Base-by-base conservation (phyloP, 2,113 vertebrate species). In the Odontesthes bonariensis region DNA sequence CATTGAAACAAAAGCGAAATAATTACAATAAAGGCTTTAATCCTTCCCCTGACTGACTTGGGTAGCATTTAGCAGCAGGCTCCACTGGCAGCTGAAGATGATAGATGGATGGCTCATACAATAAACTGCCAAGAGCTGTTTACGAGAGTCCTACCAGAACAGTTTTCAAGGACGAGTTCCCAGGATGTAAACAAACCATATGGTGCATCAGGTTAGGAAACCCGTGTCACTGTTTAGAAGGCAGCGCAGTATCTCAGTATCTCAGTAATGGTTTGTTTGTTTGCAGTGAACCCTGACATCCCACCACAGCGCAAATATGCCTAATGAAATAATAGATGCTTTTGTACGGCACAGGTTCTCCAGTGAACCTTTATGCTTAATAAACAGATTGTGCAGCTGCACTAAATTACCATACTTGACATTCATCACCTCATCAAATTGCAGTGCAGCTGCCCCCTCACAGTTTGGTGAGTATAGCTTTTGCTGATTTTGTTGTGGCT, bases 291-390 rank as follows among this genome's bases (percentile, higher is more conserved):
- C 70, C 22, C 20, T 73, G 67, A 74, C 60, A 75, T 59, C 79
- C 55, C 73, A 69, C 60, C 67, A 54, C 2, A 71, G 40, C 69
- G 35, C 5, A 23, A 14, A 68, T 73, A 6, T 46, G 1, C 22
- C 62, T 49, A 69, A 79, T 80, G 73, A 69, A 84, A 81, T 81
- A 75, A 81, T 64, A 65, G 58, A 70, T 59, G 53, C 69, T 83
- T 67, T 74, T 40, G 54, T 61, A 13, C 12, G 0, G 35, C 46
- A 2, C 19, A 57, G 44, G 40, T 52, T 47, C 46, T 53, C 46
- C 42, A 1, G 33, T 47, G 44, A 44, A 67, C 65, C 71, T 62
- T 46, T 68, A 52, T n/a, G 4, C 44, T 57, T 53, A 53, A 38
- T 31, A 65, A 74, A 38, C 75, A 42, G 23, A 51, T 58, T 69